Percentiles rank a stretch among this genome's conserved stretches.
Conservation (phyloP, 2,797 vertebrate species). For the Clarias laeviceps region DNA sequence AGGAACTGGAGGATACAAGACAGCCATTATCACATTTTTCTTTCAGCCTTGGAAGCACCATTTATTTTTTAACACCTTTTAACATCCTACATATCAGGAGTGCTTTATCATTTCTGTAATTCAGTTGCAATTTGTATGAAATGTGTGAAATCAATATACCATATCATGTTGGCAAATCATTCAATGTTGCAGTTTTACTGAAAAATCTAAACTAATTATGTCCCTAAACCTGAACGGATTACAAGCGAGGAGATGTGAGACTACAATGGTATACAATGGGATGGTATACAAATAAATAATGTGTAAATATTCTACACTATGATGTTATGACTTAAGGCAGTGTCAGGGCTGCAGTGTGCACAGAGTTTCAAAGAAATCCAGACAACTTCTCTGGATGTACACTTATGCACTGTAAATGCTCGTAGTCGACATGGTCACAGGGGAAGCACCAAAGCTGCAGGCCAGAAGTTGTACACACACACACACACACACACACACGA, state of each 20-base stretch:
- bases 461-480: slow-evolving; percentile 81
- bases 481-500: slow-evolving; percentile 69
- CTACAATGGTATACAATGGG: not conserved
- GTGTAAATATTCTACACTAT: slow-evolving; percentile 2
- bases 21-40: not conserved
- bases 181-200: slow-evolving; percentile 1
- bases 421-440: slow-evolving; percentile 37
- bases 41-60: not conserved
- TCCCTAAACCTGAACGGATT: slow-evolving; percentile 12
- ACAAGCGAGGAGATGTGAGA: not conserved
- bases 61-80: not conserved
- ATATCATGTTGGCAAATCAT: slow-evolving; percentile 2
- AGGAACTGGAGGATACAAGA: not conserved
- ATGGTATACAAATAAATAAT: slow-evolving; percentile 7
- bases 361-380: slow-evolving; percentile 17
- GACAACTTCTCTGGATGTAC: slow-evolving; percentile 71
- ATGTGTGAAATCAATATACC: slow-evolving; percentile 4
- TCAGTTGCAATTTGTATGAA: not conserved
- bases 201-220: slow-evolving; percentile 15
- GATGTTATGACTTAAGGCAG: slow-evolving; percentile 16
- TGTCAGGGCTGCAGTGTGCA: not conserved
- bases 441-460: slow-evolving; percentile 80
- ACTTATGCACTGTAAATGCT: slow-evolving; percentile 67
- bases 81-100: not conserved
- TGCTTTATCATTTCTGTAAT: not conserved